A percentile compares a stretch with the other conserved stretches of the same genome.
Conservation (phyloP, 2,888 invertebrate genomes). For the Dione vanillae region DNA sequence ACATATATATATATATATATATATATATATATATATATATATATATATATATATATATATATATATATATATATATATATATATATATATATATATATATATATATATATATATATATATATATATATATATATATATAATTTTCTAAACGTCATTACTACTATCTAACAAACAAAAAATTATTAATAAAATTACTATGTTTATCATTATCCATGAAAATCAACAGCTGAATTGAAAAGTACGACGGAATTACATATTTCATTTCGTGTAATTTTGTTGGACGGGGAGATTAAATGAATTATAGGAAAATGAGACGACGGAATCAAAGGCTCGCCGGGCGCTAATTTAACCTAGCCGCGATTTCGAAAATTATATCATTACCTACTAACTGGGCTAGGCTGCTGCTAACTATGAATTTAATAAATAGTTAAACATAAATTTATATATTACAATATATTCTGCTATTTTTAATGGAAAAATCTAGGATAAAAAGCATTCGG, state of each 20-base stretch:
- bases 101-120: too few relatives aligned
- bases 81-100: too few relatives aligned
- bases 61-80: too few relatives aligned
- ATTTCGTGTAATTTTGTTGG: conserved; percentile 27
- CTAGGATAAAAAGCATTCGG: too few relatives aligned
- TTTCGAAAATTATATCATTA: conserved; percentile 46
- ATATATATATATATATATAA: too few relatives aligned
- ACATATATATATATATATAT: too few relatives aligned
- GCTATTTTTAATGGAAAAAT: too few relatives aligned
- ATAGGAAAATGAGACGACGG: conserved; percentile 48
- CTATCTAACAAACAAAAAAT: background rate
- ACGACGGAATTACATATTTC: conserved; percentile 18
- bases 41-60: too few relatives aligned
- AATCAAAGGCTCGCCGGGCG: conserved; percentile 49
- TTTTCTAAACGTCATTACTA: too few relatives aligned
- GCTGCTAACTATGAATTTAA: background rate
- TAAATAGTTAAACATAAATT: background rate
- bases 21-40: too few relatives aligned
- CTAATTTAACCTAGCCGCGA: conserved; percentile 47
- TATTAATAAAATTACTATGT: background rate
- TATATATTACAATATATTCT: background rate
- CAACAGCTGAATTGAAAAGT: conserved; percentile 12
- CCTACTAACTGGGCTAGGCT: conserved; percentile 22
- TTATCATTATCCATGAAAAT: background rate
- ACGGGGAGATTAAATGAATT: conserved; percentile 48